Evolutionary conservation across 2,113 vertebrate species (phyloP).

Genomic region (Bujurquina vittata): DNA sequence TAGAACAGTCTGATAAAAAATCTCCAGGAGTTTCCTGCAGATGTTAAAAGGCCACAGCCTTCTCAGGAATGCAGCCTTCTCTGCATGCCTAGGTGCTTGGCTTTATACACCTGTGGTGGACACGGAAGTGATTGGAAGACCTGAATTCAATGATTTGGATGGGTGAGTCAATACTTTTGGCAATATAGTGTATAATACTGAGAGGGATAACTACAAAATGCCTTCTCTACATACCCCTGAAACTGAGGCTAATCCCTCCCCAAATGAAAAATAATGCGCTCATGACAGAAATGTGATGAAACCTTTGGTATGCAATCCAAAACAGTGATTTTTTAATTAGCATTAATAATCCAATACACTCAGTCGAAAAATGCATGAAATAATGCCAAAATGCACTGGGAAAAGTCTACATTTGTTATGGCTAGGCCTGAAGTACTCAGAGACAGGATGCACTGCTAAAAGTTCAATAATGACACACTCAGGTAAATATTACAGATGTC

Average conservation of each 20-base stretch:
- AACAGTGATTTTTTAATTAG: background rate
- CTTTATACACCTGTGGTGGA: no score
- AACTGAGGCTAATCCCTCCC: background rate
- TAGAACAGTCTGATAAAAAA: no score
- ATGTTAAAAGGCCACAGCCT: no score
- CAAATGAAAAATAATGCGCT: background rate
- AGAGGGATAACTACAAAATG: background rate
- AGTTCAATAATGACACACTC: background rate
- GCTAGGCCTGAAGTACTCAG: background rate
- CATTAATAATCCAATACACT: background rate
- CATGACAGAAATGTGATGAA: background rate
- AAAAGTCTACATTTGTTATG: background rate
- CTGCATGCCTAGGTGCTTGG: no score
- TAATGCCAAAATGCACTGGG: background rate
- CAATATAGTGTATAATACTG: background rate
- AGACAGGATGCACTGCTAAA: background rate
- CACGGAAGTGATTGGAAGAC: no score
- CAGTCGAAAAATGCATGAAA: background rate
- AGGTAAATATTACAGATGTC: background rate
- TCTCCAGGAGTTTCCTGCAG: no score
- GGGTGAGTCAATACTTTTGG: no score
- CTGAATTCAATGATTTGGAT: no score
- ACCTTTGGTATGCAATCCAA: background rate
- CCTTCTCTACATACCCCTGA: background rate
- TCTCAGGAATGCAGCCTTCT: no score